Percentiles rank a stretch among this genome's conserved stretches.
phyloP scores from a whole-genome alignment of 2,888 invertebrate species.

The Laothoe populi region DNA sequence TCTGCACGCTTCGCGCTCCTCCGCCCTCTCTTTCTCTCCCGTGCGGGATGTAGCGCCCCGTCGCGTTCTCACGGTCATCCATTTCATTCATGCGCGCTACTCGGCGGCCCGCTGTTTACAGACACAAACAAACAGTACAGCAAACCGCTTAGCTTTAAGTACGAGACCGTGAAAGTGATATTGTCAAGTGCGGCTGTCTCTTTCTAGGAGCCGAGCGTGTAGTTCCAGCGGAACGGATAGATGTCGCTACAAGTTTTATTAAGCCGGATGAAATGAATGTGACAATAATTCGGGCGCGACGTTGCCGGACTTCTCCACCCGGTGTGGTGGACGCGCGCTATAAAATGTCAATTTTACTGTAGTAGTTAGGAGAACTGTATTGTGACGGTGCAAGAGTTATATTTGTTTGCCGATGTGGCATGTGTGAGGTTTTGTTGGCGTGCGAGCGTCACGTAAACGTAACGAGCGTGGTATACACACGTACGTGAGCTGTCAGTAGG shows the following conservation, averaged over 20 bases:
- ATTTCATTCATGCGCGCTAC: constrained; percentile 85
- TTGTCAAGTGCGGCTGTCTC: constrained; percentile 79
- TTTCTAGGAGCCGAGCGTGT: constrained; percentile 70
- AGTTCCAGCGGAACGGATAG: constrained; percentile 61
- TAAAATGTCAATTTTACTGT: constrained; percentile 60
- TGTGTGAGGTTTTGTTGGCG: constrained; percentile 62
- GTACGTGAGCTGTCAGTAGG: constrained; percentile 80
- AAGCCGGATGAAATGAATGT: constrained; percentile 71
- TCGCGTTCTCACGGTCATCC: constrained; percentile 75
- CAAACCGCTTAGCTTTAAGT: constrained; percentile 85
- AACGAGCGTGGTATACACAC: constrained; percentile 80
- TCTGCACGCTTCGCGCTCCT: constrained; percentile 78
- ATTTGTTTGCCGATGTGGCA: constrained; percentile 52
- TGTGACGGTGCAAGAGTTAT: constrained; percentile 50
- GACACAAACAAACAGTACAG: constrained; percentile 85
- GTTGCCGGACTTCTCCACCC: constrained; percentile 83
- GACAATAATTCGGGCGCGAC: constrained; percentile 81
- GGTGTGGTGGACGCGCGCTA: constrained; percentile 73
- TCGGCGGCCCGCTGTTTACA: constrained; percentile 83
- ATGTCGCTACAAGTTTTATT: constrained; percentile 75
- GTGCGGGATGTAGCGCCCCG: constrained; percentile 41
- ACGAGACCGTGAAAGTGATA: constrained; percentile 84
- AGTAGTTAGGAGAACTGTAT: constrained; percentile 53
- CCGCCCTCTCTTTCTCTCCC: constrained; percentile 57
- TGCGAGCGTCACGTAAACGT: constrained; percentile 81